Percentiles rank a stretch among this genome's conserved stretches.
These are phyloP conservation scores for Bombus confusus DNA, from an alignment of 1,140 invertebrate genomes.

Conservation along the genomic window DNA sequence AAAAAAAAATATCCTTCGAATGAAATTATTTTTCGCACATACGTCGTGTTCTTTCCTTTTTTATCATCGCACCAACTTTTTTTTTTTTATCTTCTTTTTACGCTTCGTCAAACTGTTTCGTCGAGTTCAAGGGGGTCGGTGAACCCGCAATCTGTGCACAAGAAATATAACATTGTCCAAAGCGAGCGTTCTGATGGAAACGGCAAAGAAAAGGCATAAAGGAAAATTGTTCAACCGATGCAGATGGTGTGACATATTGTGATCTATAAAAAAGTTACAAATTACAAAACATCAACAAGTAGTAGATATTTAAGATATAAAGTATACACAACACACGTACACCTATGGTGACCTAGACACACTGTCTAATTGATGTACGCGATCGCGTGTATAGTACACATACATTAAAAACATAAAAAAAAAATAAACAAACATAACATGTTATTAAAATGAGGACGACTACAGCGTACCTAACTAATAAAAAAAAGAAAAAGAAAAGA, in stretches of 20 bases:
- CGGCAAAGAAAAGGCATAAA: constrained; percentile 65
- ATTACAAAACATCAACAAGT: constrained; percentile 80
- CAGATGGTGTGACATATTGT: constrained; percentile 80
- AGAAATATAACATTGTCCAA: constrained; percentile 63
- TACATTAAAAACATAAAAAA: constrained; percentile 11
- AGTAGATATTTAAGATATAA: constrained; percentile 78
- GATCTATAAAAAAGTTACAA: constrained; percentile 79
- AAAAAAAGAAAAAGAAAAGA: constrained; percentile 26
- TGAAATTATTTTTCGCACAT: constrained; percentile 1
- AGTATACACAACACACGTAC: constrained; percentile 62
- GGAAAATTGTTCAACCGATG: constrained; percentile 73
- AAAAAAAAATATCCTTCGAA: background rate
- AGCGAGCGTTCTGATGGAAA: constrained; percentile 61
- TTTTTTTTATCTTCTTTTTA: background rate
- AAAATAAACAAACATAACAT: constrained; percentile 34
- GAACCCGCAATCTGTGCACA: constrained; percentile 56
- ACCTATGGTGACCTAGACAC: constrained; percentile 54
- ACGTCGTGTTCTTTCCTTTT: constrained; percentile 4
- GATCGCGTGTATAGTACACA: constrained; percentile 35
- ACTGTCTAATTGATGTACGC: constrained; percentile 18
- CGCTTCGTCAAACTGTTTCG: constrained; percentile 56
- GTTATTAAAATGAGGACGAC: constrained; percentile 68
- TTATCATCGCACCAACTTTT: background rate
- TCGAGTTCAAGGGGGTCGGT: constrained; percentile 46
- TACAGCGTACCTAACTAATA: constrained; percentile 74